Evolutionary conservation across 2,797 vertebrate species (phyloP).

Genomic region (Anas georgica): DNA sequence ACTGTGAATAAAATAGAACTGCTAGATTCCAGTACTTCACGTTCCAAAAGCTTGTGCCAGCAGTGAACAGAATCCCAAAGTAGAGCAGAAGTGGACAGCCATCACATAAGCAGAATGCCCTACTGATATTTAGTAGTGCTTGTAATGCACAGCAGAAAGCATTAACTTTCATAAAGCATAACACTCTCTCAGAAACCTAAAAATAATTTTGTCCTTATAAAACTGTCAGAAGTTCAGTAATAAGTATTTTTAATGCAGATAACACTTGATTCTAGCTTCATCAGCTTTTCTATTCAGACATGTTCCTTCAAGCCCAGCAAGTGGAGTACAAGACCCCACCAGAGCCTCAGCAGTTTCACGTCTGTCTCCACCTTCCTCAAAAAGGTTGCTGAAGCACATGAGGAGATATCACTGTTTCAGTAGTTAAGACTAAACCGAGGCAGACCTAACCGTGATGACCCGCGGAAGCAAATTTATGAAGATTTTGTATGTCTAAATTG

Average conservation of each 20-base stretch:
- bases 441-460: background rate
- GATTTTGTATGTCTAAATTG: background rate
- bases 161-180: background rate
- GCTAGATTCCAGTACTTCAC: background rate
- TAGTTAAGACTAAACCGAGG: background rate
- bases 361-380: background rate
- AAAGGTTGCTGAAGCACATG: background rate
- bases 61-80: background rate
- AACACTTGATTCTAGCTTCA: background rate
- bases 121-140: background rate
- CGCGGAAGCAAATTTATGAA: fast-evolving
- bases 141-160: background rate
- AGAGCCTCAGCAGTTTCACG: background rate
- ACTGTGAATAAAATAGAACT: background rate
- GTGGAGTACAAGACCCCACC: background rate
- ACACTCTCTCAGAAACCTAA: background rate
- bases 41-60: background rate
- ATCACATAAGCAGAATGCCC: background rate
- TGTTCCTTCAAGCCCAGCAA: background rate
- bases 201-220: background rate
- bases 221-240: background rate
- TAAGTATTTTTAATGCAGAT: background rate
- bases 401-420: background rate
- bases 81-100: background rate
- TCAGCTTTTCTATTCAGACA: background rate